Evolutionary conservation across 2,888 invertebrate species (phyloP), one percentile per base, ranked within the genome.

Genomic region (Diploptera punctata): DNA sequence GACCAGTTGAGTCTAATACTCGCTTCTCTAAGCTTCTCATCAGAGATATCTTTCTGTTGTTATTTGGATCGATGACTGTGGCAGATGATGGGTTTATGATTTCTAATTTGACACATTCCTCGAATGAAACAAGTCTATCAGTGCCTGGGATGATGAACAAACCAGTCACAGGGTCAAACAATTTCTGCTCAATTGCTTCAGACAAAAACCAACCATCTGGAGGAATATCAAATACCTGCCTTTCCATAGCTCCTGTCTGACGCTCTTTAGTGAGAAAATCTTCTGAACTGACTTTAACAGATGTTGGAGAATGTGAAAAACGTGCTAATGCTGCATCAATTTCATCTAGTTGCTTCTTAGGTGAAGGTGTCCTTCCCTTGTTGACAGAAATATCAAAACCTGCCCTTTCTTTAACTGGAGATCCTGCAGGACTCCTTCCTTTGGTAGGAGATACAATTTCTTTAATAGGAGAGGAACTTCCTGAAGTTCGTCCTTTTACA

Each of bases 71-170:
- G 31, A 94, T 82, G 0, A 97, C 94, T 68, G 89, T 84, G 16
- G 93, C 95, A 0, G 96, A 97, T 75, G 90, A 86, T 18, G 93
- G 89, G 83, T 97, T 93, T 60, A 98, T 92, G 26, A 98, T 90
- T 80, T 93, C 91, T 74, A 95, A 86, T 78, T 91, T 90, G 54
- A 98, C 86, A 77, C 97, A 95, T 82, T 97, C 97, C 81, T 93
- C 91, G 77, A 98, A 91, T 73, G 93, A 91, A 57, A 95, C 89
- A 70, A 92, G 84, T 77, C 94, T 87, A 81, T 96, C 95, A 5
- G 96, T 95, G 16, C 93, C 93, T 1, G 94, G 94, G 76, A 98
- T 93, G 18, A 91, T 89, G 78, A 98, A 95, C 43, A 93, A 84
- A 2, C 98, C 98, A 0, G 89, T 90, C 0, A 88, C 85, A 1